Evolutionary conservation across 1,140 invertebrate species (phyloP), one percentile per base, ranked within the genome.

Genomic region (Solenopsis invicta): DNA sequence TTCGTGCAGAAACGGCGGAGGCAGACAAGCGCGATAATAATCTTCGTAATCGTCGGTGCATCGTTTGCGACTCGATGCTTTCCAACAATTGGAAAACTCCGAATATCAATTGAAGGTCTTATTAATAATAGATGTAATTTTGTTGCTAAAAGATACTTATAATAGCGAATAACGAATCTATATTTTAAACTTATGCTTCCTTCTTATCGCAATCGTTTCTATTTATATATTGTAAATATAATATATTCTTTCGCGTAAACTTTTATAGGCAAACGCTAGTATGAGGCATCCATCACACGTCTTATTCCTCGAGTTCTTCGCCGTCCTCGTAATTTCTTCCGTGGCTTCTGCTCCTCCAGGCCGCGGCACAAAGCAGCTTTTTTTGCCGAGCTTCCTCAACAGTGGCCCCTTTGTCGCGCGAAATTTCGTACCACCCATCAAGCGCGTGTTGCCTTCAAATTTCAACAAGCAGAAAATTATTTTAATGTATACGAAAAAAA

Each of bases 341-440:
- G 85, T 64, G 48, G 85, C 84, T 78, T 89, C 59, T 88, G 87
- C 66, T 85, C 50, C 59, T 61, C 69, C n/a, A 77, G 24, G 72
- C 81, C 61, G 64, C 69, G 67, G 59, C 64, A 80, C 77, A 77
- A 86, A 88, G 77, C 56, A 64, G 67, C 59, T 37, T 91, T 91
- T 88, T 90, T 91, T 87, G 77, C 37, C 8, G 8, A 21, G 24
- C 41, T 69, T 71, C 16, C 24, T 84, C 86, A 80, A 91, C 90
- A 90, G 86, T 90, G 64, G 75, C 21, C 62, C 59, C 89, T 77
- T 90, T 90, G 89, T 90, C 62, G 54, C 54, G 69, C 81, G 48
- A 90, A 90, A 86, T 90, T 90, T 89, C 81, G 86, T 86, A 52
- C 59, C 81, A 37, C 64, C 59, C 76, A 34, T 24, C 21, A 37